Conservation (phyloP, 2,888 invertebrate genomes). For the Coremacera marginata region DNA sequence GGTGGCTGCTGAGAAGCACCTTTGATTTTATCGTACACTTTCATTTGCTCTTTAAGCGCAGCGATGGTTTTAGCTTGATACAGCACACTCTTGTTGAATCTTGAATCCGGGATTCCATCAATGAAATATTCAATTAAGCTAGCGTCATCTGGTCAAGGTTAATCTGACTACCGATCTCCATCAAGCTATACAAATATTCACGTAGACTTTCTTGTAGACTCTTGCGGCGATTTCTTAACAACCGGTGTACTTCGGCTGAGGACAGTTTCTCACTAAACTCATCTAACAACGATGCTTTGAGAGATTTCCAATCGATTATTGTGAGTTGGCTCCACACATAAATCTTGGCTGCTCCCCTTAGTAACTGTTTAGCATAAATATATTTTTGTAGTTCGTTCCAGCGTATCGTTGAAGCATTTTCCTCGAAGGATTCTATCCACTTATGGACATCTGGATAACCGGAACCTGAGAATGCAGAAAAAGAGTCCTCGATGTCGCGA, state of each 20-base stretch:
- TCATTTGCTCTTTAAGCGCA: too few species aligned
- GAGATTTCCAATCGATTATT: constrained; percentile 20
- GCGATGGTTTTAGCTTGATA: constrained; percentile 3
- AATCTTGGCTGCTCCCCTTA: constrained; percentile 27
- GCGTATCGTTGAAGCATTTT: constrained; percentile 12
- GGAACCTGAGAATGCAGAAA: constrained; percentile 18
- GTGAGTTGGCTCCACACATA: constrained; percentile 27
- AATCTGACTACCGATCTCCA: constrained; percentile 9
- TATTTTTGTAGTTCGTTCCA: constrained; percentile 34
- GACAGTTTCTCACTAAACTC: constrained; percentile 30
- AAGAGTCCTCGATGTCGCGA: constrained; percentile 30
- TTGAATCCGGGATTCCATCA: constrained; percentile 30
- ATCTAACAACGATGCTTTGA: constrained; percentile 24
- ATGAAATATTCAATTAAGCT: constrained; percentile 29
- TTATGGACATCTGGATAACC: constrained; percentile 16
- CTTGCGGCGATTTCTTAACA: constrained; percentile 1
- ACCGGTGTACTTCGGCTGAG: constrained; percentile 21
- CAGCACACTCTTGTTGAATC: constrained; percentile 3
- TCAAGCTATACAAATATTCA: constrained; percentile 8
- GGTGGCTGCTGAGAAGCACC: neutral
- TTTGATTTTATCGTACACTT: constrained; percentile 20
- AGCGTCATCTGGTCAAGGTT: constrained; percentile 25
- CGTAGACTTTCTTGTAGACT: neutral
- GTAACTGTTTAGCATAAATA: constrained; percentile 32
- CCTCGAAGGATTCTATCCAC: constrained; percentile 27